Percentiles rank a stretch among this genome's conserved stretches.
Conservation (phyloP, 2,888 invertebrate species). For the Melangyna quadrimaculata region DNA sequence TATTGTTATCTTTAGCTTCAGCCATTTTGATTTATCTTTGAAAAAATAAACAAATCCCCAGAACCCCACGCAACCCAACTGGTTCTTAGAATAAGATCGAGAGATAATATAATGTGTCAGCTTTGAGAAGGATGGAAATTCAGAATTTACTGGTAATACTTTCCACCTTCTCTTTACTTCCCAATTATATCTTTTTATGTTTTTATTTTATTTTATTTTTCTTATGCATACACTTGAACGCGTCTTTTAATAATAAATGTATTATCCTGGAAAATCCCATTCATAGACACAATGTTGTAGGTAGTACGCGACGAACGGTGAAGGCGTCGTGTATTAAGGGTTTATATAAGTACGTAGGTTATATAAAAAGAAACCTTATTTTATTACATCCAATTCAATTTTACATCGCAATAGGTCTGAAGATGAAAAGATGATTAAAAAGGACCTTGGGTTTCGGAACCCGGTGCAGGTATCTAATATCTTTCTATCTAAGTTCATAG, state of each 20-base stretch:
- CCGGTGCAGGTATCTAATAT: neutral
- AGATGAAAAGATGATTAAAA: conserved; percentile 67
- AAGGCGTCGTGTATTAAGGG: neutral
- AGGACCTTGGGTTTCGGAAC: neutral
- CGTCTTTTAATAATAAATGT: conserved; percentile 59
- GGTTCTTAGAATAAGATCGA: conserved; percentile 3
- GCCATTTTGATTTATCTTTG: neutral
- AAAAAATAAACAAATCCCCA: neutral
- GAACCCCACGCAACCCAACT: neutral
- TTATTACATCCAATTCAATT: conserved; percentile 64
- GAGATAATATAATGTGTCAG: neutral
- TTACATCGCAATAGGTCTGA: conserved; percentile 48
- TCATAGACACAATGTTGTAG: conserved; percentile 27
- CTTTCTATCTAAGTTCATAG: neutral
- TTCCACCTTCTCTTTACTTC: conserved; percentile 12
- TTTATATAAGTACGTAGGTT: conserved; percentile 40
- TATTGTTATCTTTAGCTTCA: neutral
- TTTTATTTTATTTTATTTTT: neutral
- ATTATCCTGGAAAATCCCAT: conserved; percentile 44
- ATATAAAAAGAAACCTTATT: conserved; percentile 41
- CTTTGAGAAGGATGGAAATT: neutral
- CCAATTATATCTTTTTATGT: conserved; percentile 27
- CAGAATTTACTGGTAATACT: neutral
- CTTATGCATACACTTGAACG: neutral
- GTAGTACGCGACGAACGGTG: neutral